These are phyloP conservation scores for Ondatra zibethicus DNA, from an alignment of 2,113 vertebrate species.

Conservation along the genomic window DNA sequence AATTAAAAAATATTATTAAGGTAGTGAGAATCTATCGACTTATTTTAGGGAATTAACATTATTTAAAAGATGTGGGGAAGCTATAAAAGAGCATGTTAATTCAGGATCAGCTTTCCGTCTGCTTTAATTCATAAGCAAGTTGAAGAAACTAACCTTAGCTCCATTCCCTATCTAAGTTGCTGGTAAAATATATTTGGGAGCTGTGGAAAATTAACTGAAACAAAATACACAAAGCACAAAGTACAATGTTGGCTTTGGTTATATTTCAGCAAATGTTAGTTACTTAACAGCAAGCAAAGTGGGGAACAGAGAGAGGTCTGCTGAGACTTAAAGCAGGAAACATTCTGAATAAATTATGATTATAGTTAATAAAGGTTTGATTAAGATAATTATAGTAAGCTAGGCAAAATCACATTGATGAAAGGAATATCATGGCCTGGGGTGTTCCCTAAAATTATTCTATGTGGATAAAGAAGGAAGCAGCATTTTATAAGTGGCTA, in stretches of 20 bases:
- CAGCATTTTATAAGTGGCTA: background rate
- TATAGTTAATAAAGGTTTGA: background rate
- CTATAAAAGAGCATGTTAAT: background rate
- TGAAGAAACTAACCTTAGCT: background rate
- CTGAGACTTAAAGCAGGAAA: background rate
- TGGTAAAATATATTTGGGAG: background rate
- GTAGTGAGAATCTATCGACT: background rate
- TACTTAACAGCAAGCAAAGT: background rate
- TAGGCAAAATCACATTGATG: background rate
- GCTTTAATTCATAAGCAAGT: background rate
- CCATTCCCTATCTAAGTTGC: background rate
- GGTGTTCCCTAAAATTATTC: background rate
- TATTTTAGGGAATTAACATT: background rate
- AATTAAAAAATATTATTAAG: background rate
- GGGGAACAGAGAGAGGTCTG: background rate
- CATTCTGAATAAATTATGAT: background rate
- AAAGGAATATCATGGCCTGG: background rate
- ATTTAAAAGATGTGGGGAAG: background rate
- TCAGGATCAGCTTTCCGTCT: background rate
- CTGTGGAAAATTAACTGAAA: slow-evolving; percentile 22
- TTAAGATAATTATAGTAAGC: background rate
- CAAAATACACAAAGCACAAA: background rate
- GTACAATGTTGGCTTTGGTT: background rate
- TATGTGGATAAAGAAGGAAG: background rate
- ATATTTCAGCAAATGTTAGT: background rate